Evolutionary conservation across 35 echinoderm and acorn worm genomes (phyloP).

Genomic region (Antedon bifida): DNA sequence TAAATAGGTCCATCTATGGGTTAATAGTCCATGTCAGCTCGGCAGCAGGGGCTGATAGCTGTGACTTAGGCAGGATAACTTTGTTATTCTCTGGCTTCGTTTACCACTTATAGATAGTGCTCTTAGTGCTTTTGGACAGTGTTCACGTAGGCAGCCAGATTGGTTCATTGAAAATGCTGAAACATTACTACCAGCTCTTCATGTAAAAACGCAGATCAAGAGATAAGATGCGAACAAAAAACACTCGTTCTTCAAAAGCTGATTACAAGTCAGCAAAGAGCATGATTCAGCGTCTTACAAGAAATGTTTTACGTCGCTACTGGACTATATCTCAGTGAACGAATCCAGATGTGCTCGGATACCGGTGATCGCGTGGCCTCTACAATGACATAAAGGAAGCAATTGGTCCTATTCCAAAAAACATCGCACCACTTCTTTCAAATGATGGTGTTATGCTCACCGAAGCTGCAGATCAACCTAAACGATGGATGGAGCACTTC

Average conservation of each 20-base stretch:
- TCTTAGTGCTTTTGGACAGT: background rate
- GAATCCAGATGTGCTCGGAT: slow-evolving; percentile 1
- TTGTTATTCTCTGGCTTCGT: no score
- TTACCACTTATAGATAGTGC: no score
- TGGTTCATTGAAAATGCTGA: no score
- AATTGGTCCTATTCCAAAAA: slow-evolving; percentile 10
- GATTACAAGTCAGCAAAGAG: slow-evolving; percentile 1
- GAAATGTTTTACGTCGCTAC: background rate
- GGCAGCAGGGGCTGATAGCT: no score
- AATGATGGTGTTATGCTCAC: background rate
- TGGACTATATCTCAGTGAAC: background rate
- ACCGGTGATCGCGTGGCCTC: slow-evolving; percentile 8
- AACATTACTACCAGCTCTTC: slow-evolving; percentile 14
- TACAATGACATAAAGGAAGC: slow-evolving; percentile 7
- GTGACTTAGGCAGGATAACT: no score
- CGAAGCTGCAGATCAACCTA: slow-evolving; percentile 1
- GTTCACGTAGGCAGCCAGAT: background rate
- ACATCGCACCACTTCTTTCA: background rate
- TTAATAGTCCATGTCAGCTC: no score
- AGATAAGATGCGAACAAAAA: background rate
- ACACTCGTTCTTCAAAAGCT: background rate
- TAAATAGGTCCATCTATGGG: no score
- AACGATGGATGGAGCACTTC: slow-evolving; percentile 8
- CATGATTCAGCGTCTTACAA: background rate
- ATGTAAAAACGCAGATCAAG: slow-evolving; percentile 15